Base-by-base conservation (phyloP, 2,888 invertebrate species). In the Mesorhabditis belari region DNA sequence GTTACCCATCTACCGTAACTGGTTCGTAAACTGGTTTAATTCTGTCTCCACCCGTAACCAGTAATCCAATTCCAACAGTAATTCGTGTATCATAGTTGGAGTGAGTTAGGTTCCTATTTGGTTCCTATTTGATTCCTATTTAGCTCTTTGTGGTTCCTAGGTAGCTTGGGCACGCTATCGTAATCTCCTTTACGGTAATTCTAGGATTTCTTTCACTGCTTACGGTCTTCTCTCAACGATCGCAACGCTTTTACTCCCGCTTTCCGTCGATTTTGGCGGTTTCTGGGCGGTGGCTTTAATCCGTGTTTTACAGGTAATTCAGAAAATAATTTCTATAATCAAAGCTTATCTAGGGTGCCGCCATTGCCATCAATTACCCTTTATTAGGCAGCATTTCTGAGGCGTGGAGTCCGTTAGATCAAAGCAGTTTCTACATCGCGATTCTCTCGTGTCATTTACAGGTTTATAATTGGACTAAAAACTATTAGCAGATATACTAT, bases 321-420 rank as follows among this genome's bases (percentile, higher is more conserved):
- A n/a, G n/a, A n/a, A n/a, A n/a, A n/a, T 17, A 35, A 35, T 35
- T 35, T 35, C 17, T 17, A 12, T 35, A 17, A 35, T 12, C 6
- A 35, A 12, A 12, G 35, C 35, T 35, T 12, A 35, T 6, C 35
- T n/a, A 63, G 60, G 63, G 63, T 3, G 57, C 57, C 29, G 63
- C 59, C 5, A 57, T 60, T 51, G 57, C 60, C 12, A 63, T 60
- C n/a, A 29, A 59, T n/a, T 63, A 59, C 60, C 60, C 63, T 3
- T 57, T 59, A 17, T 59, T 63, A 27, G 63, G 60, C 12, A 57
- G 57, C 60, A 63, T 63, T 58, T 63, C 63, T 6, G 63, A 60
- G 26, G 63, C 59, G 27, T 63, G 63, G 63, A 53, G 59, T 51
- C 63, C 63, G n/a, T 59, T 60, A 50, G 54, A 57, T 12, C 59